Evolutionary conservation across 2,113 vertebrate species (phyloP), one percentile per base, ranked within the genome.

Genomic region (Nibea albiflora): DNA sequence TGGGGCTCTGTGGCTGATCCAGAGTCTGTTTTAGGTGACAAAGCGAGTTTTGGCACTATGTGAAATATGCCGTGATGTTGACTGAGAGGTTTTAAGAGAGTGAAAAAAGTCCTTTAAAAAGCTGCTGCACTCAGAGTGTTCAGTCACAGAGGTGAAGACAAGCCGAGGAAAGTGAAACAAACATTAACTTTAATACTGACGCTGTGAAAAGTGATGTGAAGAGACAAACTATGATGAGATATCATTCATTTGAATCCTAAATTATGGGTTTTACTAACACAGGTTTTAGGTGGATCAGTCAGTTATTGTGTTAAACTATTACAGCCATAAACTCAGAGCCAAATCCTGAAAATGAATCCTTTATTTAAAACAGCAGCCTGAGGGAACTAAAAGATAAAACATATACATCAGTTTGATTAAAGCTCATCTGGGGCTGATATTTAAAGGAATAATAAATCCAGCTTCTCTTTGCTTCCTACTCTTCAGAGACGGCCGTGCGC

Each of bases 11-110:
- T 28, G 46, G 52, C 68, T 71, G 57, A 76, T 76, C 53, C 66
- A 4, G 53, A 28, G 63, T 73, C 76, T 68, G 80, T 83, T 81
- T 39, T 28, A n/a, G 61, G 50, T 46, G 73, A 80, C 85, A 49
- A 20, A 80, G 78, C 88, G 70, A 86, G 86, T 89, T 87, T 76
- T 91, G 80, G 60, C 90, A 91, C 90, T 89, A 91, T 94, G 90
- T 88, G 73, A 93, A 90, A 93, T 74, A 93, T 90, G 83, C 66
- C 74, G 88, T 76, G 52, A 90, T 92, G 90, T 93, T 93, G 90
- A 91, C 91, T 81, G 78, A 79, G 85, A 92, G 81, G 39, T 90
- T 92, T 90, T 69, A 90, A 88, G 80, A 85, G 88, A 89, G 71
- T 78, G 79, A 64, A 68, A 86, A 81, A 77, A 26, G 16, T 7